Percentiles rank a stretch among this genome's conserved stretches.
These are phyloP conservation scores for Rhamphomyia laevipes DNA, from an alignment of 2,888 invertebrate genomes.

Conservation along the genomic window DNA sequence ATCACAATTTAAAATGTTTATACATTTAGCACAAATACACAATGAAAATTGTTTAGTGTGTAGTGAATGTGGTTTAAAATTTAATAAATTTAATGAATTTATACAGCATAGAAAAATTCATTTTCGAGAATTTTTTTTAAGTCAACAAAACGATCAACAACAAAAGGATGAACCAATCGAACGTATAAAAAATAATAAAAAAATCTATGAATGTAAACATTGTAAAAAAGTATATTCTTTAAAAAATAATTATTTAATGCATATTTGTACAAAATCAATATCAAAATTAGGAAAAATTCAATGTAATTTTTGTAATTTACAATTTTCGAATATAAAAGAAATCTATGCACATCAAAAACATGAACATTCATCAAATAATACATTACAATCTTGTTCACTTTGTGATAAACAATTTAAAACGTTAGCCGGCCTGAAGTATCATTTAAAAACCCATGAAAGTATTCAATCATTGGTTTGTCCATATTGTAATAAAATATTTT, in stretches of 20 bases:
- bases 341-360: constrained; percentile 5
- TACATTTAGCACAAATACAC: constrained; percentile 19
- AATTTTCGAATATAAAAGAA: constrained; percentile 3
- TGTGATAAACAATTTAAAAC: constrained; percentile 16
- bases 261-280: not conserved
- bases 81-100: constrained; percentile 11
- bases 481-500: constrained; percentile 19
- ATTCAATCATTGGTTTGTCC: constrained; percentile 16
- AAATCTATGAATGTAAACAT: not conserved
- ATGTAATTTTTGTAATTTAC: not conserved
- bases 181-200: not conserved
- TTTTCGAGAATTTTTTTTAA: not conserved
- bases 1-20: constrained; percentile 14
- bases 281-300: not conserved
- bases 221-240: constrained; percentile 1
- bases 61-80: constrained; percentile 14
- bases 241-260: not conserved
- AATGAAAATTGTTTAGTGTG: constrained; percentile 12
- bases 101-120: constrained; percentile 11
- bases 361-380: not conserved
- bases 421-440: constrained; percentile 15
- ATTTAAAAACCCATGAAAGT: constrained; percentile 17
- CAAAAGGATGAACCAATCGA: not conserved
- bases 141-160: not conserved
- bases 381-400: constrained; percentile 8